A percentile compares a stretch with the other conserved stretches of the same genome.
These are phyloP conservation scores for Neocrepidodera transversa DNA, from an alignment of 2,888 invertebrate genomes.

Conservation along the genomic window DNA sequence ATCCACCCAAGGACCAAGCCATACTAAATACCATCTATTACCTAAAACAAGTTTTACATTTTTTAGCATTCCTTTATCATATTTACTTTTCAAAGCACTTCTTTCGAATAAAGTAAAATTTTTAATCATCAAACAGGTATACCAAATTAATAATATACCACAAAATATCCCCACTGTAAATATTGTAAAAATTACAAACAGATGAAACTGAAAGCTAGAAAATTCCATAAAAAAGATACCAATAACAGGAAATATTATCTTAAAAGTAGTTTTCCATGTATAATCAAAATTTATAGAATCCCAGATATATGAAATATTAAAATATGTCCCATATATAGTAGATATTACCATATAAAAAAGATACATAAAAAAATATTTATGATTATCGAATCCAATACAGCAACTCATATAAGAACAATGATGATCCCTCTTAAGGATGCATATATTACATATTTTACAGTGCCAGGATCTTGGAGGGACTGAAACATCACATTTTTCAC, in stretches of 20 bases:
- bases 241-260: constrained; percentile 77
- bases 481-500: constrained; percentile 76
- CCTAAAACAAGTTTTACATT: constrained; percentile 84
- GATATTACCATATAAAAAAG: constrained; percentile 76
- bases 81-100: constrained; percentile 63
- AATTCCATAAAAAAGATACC: constrained; percentile 74
- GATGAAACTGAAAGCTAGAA: constrained; percentile 70
- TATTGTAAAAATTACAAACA: constrained; percentile 75
- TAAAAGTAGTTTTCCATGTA: constrained; percentile 66
- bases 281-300: constrained; percentile 64
- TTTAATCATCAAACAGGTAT: constrained; percentile 71
- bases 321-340: constrained; percentile 73
- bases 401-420: constrained; percentile 88
- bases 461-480: constrained; percentile 90
- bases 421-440: constrained; percentile 87
- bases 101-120: constrained; percentile 81
- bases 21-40: constrained; percentile 77
- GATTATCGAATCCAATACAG: constrained; percentile 87
- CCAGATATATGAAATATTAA: constrained; percentile 74
- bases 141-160: constrained; percentile 73
- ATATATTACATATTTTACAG: constrained; percentile 82
- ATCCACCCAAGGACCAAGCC: constrained; percentile 78
- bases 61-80: constrained; percentile 74
- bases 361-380: constrained; percentile 84
- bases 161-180: constrained; percentile 71